phyloP scores from a whole-genome alignment of 1,140 invertebrate species.

The Zaprionus camerounensis region DNA sequence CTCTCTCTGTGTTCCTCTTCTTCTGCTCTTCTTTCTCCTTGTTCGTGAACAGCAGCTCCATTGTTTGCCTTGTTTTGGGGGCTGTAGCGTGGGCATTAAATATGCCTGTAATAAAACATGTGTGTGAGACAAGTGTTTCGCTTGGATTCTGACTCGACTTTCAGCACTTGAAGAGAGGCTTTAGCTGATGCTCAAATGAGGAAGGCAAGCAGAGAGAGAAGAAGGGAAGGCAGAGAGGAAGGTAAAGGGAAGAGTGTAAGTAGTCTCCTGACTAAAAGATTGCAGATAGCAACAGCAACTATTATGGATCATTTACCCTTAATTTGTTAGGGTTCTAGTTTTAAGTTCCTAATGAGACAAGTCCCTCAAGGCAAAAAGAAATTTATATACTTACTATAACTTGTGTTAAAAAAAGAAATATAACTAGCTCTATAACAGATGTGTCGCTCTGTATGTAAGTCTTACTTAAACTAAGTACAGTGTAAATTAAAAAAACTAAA shows the following conservation, averaged over 20 bases:
- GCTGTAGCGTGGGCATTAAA: slow-evolving; percentile 26
- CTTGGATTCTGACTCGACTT: neutral
- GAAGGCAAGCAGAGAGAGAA: neutral
- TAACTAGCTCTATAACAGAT: neutral
- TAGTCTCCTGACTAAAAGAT: neutral
- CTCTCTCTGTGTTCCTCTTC: neutral
- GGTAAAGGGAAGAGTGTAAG: neutral
- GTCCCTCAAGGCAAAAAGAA: neutral
- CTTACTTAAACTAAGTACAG: too few relatives aligned
- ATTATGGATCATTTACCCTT: neutral
- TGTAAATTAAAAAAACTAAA: too few relatives aligned
- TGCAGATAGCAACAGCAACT: neutral
- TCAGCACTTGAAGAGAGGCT: neutral
- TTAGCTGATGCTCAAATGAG: neutral
- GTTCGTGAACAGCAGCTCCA: slow-evolving; percentile 5
- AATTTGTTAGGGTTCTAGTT: neutral
- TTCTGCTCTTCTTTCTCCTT: neutral
- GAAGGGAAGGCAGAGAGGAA: neutral
- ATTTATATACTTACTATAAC: neutral
- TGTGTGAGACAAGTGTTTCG: slow-evolving; percentile 24
- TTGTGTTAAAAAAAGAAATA: neutral
- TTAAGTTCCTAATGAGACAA: neutral
- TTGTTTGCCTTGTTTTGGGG: slow-evolving; percentile 29
- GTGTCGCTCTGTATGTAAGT: neutral
- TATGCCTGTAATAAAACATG: slow-evolving; percentile 37